Evolutionary conservation across 2,888 invertebrate species (phyloP).

Genomic region (Hermaeophaga mercurialis): DNA sequence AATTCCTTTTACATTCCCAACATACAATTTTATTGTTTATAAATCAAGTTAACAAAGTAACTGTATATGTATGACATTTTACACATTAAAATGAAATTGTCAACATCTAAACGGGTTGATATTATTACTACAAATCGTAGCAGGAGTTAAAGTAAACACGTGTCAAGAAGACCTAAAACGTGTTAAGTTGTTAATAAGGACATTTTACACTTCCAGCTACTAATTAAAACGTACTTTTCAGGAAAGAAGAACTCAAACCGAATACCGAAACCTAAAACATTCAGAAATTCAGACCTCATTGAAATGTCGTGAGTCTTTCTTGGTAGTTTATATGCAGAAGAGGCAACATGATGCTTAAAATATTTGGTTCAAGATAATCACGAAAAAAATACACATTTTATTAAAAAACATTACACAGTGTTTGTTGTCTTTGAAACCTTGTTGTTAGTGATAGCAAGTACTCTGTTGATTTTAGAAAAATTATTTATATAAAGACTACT

Average conservation of each 20-base stretch:
- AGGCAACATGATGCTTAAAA: too few relatives aligned
- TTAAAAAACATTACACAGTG: too few relatives aligned
- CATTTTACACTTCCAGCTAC: conserved; percentile 34
- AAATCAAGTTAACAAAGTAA: too few relatives aligned
- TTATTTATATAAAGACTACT: too few relatives aligned
- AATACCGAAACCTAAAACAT: conserved; percentile 12
- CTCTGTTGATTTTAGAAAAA: too few relatives aligned
- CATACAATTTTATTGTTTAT: too few relatives aligned
- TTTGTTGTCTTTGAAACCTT: too few relatives aligned
- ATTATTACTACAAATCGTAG: conserved; percentile 7
- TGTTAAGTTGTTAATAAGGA: conserved; percentile 34
- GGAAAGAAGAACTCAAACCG: conserved; percentile 32
- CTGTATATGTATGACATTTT: too few relatives aligned
- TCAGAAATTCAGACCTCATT: conserved; percentile 9
- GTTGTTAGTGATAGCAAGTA: too few relatives aligned
- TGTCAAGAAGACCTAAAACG: conserved; percentile 24
- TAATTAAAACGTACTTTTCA: conserved; percentile 42
- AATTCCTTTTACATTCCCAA: too few relatives aligned
- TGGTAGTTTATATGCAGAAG: conserved; percentile 43
- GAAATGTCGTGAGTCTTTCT: conserved; percentile 3
- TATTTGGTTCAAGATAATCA: too few relatives aligned
- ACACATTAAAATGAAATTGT: conserved; percentile 6
- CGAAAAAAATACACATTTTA: too few relatives aligned
- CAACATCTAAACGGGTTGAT: conserved; percentile 6
- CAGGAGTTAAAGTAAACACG: conserved; percentile 23